Base-by-base conservation (phyloP, 2,888 invertebrate genomes). In the Germaria angustata region DNA sequence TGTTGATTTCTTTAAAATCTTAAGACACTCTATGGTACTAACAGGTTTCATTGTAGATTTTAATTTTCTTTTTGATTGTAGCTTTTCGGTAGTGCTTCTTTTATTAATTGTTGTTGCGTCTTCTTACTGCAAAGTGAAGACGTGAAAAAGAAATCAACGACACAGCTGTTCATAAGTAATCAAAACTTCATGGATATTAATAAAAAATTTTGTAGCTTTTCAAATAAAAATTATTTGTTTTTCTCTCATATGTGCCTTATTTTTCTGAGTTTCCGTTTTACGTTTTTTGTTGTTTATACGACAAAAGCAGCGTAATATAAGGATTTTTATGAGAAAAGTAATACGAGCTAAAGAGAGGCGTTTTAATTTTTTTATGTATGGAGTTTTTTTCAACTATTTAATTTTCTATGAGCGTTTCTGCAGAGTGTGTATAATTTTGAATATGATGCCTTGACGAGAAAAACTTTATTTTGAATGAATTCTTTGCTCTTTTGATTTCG, bases 271-370 rank as follows among this genome's bases (percentile, higher is more conserved):
- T 89, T 89, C 89, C 89, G 85, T 83, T 85, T 82, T 85, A 78
- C 80, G 72, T 78, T 82, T 78, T 79, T 75, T 76, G 51, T 63
- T 75, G 34, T 73, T 71, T 32, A 44, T 34, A 32, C 20, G 72
- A 61, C 39, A 69, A 68, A 34, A 76, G 51, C n/a, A 51, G 9
- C 28, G 34, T 1, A 24, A n/a, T 28, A 15, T 20, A 24, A 24
- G 24, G 24, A 44, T 66, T 84, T 81, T 71, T 5, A 49, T 63
- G 22, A 69, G 22, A 75, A 79, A 68, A 80, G 90, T 88, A 90
- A 90, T 89, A 88, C 87, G 90, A 90, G 90, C 88, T 87, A 75
- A 82, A 82, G 86, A 88, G 89, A 90, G 90, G 90, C 89, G 90
- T 89, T 88, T 86, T 90, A 86, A 84, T 87, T 85, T 83, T 72